Conservation (phyloP, 2,888 invertebrate genomes). For the Amiota minor region DNA sequence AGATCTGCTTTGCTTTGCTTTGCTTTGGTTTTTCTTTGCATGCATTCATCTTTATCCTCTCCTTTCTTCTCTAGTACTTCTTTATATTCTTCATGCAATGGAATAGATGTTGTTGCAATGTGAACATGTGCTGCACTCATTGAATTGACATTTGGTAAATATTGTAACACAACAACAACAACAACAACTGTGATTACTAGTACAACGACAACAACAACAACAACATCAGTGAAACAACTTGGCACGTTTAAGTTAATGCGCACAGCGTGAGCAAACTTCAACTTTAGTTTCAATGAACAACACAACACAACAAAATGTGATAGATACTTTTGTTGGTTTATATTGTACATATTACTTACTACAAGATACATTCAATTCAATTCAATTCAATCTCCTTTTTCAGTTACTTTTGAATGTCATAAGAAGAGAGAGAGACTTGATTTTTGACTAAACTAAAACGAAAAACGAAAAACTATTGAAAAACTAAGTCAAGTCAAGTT, state of each 20-base stretch:
- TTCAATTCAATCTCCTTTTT: neutral
- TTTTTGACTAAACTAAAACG: neutral
- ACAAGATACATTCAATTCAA: no score
- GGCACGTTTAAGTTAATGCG: conserved; percentile 42
- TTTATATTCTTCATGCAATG: neutral
- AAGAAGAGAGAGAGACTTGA: conserved; percentile 8
- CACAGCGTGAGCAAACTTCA: conserved; percentile 47
- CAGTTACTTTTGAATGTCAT: conserved; percentile 13
- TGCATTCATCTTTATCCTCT: neutral
- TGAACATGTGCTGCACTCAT: conserved; percentile 43
- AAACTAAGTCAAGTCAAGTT: no score
- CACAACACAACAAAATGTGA: neutral
- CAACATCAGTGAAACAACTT: conserved; percentile 22
- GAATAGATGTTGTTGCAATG: neutral
- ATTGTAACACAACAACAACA: conserved; percentile 48
- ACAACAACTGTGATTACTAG: conserved; percentile 11
- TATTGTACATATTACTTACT: no score
- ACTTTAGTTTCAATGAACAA: conserved; percentile 8
- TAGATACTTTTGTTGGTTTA: neutral
- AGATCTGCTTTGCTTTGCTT: neutral
- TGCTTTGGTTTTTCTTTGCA: conserved; percentile 36
- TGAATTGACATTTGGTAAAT: conserved; percentile 67
- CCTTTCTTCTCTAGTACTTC: conserved; percentile 46
- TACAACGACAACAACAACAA: neutral
- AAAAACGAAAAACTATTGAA: neutral